Conservation (phyloP, 1,140 invertebrate genomes). For the Teleopsis dalmanni region DNA sequence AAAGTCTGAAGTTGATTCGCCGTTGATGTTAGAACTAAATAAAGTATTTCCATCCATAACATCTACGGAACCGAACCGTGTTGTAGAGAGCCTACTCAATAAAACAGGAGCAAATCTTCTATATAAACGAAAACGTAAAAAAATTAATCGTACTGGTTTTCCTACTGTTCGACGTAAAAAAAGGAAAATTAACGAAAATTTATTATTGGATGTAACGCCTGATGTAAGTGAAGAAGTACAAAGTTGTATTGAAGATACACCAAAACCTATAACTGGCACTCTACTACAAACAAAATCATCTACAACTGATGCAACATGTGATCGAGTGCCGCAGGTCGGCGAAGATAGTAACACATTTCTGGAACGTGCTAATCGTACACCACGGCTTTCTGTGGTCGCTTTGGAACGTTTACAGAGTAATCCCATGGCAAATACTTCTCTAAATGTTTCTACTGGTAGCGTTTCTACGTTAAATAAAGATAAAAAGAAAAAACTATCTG, state of each 20-base stretch:
- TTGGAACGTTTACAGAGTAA: constrained; percentile 53
- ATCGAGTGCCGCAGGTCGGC: constrained; percentile 56
- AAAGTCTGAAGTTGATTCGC: constrained; percentile 37
- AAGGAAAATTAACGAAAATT: constrained; percentile 50
- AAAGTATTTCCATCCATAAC: constrained; percentile 13
- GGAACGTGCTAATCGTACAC: constrained; percentile 48
- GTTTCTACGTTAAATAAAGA: not conserved
- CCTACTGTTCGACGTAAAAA: constrained; percentile 79
- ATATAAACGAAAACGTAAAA: constrained; percentile 63
- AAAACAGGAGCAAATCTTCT: constrained; percentile 46
- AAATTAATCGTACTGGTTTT: constrained; percentile 80
- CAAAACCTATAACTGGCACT: not conserved
- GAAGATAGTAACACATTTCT: constrained; percentile 57
- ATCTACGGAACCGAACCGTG: constrained; percentile 16
- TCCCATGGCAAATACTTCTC: constrained; percentile 20
- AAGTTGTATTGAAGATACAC: not conserved
- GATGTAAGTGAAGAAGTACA: not conserved
- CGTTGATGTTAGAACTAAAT: constrained; percentile 28
- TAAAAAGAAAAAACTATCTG: not conserved
- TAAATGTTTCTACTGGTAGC: constrained; percentile 25
- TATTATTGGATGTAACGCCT: constrained; percentile 1
- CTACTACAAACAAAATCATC: not conserved
- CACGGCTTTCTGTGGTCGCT: constrained; percentile 50
- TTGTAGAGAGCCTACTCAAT: constrained; percentile 36
- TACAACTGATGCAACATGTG: constrained; percentile 47